Base-by-base conservation (phyloP, 2,888 invertebrate genomes). In the Tholera decimalis region DNA sequence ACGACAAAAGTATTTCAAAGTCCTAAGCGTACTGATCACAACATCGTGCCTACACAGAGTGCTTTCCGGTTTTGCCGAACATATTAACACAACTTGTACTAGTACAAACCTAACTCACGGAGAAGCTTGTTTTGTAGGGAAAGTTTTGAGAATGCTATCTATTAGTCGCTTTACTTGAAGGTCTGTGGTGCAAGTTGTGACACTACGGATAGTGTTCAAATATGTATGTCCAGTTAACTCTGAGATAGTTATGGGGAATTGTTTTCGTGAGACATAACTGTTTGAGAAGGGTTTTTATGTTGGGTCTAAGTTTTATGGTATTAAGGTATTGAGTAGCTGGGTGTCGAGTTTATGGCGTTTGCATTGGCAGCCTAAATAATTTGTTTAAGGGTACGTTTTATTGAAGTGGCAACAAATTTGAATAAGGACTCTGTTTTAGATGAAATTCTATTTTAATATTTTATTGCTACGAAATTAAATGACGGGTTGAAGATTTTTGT, bases 161-260 rank as follows among this genome's bases (percentile, higher is more conserved):
- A n/a, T n/a, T n/a, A n/a, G n/a, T n/a, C n/a, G 13, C 35, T 15
- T 15, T 0, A 18, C 9, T 3, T 41, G 1, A 4, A 2, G 18
- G 18, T 47, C 47, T 47, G 28, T 47, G 28, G 71, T 43, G 59
- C 33, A 60, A 67, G 77, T 59, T 77, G 74, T 9, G 43, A 59
- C 30, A 51, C 64, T 56, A 56, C 62, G 49, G 47, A 60, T 74
- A 62, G 68, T 70, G 66, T 77, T 82, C 66, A 81, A 82, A 81
- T 82, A 82, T 83, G 79, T 67, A 83, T 73, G 50, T 60, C 72
- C 64, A 53, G 76, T 83, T 83, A 81, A 73, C 61, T 64, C 24
- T 50, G 8, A 54, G 37, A 59, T 76, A 64, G 71, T 59, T 67
- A 68, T 28, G 43, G 74, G 13, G 41, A 56, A 54, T 47, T 62